Evolutionary conservation across 2,888 invertebrate species (phyloP).

Genomic region (Pristionchus entomophagus): DNA sequence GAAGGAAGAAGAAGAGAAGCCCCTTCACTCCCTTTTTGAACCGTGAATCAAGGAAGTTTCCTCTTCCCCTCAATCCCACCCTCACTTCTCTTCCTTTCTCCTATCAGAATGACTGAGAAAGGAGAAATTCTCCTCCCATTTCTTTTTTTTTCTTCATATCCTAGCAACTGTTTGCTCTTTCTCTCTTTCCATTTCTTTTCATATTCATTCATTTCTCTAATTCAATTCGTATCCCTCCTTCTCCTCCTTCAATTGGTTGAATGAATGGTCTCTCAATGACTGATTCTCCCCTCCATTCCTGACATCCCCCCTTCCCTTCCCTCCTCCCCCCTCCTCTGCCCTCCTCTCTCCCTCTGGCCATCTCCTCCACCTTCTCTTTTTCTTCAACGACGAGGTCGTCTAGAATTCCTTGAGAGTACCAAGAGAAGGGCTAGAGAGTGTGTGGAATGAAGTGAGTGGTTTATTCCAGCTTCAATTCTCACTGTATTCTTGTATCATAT

Average conservation of each 20-base stretch:
- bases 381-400: neutral
- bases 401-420: neutral
- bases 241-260: neutral
- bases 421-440: neutral
- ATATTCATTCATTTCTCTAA: neutral
- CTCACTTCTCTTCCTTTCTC: neutral
- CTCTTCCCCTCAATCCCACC: neutral
- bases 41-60: neutral
- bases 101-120: neutral
- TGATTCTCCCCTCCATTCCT: neutral
- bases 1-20: neutral
- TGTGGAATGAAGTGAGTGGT: neutral
- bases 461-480: neutral
- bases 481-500: conserved; percentile 1
- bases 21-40: neutral
- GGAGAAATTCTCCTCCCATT: neutral
- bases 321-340: neutral
- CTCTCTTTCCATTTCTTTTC: neutral
- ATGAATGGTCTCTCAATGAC: neutral
- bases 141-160: neutral
- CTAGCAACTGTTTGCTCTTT: conserved; percentile 9
- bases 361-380: neutral
- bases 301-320: neutral
- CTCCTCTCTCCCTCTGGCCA: neutral
- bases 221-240: neutral